Percentiles rank a stretch among this genome's conserved stretches.
These are phyloP conservation scores for Psittacula derbiana DNA, from an alignment of 2,797 vertebrate species.

Conservation along the genomic window DNA sequence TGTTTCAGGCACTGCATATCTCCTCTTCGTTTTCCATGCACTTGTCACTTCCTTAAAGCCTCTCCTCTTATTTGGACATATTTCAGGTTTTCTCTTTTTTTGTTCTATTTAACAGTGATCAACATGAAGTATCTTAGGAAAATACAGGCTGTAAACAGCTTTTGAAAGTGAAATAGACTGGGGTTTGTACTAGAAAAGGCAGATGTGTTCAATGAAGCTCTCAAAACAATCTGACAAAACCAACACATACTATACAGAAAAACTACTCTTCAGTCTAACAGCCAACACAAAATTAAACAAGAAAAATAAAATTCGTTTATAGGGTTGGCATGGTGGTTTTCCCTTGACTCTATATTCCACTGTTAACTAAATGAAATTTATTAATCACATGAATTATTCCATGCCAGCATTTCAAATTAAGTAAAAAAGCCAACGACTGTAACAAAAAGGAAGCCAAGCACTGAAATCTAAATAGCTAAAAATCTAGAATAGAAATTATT, in stretches of 20 bases:
- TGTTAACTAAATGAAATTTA: background rate
- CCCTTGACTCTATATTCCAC: rapidly evolving
- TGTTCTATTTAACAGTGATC: background rate
- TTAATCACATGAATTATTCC: background rate
- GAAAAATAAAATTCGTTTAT: background rate
- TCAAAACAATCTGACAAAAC: background rate
- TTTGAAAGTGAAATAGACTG: background rate
- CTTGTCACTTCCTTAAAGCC: background rate
- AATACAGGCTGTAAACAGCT: background rate
- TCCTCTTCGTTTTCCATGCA: background rate
- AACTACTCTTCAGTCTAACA: background rate
- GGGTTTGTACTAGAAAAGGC: background rate
- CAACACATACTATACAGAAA: background rate
- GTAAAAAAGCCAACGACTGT: background rate
- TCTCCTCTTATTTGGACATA: background rate
- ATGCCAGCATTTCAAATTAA: background rate
- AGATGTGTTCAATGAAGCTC: background rate
- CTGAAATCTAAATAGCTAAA: background rate
- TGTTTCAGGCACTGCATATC: background rate
- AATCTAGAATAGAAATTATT: background rate
- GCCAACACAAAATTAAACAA: background rate
- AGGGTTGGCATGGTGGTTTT: background rate
- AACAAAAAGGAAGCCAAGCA: background rate
- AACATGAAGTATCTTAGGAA: background rate
- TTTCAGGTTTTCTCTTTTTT: background rate